These are phyloP conservation scores for Oegoconia quadripuncta DNA, from an alignment of 2,888 invertebrate species.

Conservation along the genomic window DNA sequence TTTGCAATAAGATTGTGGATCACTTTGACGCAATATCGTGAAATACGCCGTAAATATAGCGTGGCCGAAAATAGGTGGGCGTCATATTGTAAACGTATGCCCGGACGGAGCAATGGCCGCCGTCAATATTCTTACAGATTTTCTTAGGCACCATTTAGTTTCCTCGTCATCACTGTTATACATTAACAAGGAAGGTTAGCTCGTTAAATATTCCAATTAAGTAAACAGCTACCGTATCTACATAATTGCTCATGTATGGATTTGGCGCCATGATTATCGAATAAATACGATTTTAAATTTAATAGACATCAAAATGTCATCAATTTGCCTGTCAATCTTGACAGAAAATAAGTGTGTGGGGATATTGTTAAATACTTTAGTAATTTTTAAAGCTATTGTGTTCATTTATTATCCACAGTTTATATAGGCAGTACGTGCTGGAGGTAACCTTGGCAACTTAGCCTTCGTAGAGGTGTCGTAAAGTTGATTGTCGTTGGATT, in stretches of 20 bases:
- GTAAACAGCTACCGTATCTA: too few relatives aligned
- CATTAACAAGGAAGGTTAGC: too few relatives aligned
- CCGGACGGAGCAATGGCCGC: slow-evolving; percentile 56
- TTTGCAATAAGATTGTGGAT: slow-evolving; percentile 19
- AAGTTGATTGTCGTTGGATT: slow-evolving; percentile 39
- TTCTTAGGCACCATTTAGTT: not conserved
- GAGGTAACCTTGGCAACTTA: slow-evolving; percentile 29
- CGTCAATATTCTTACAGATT: slow-evolving; percentile 34
- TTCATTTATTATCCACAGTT: slow-evolving; percentile 4
- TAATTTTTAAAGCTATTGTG: too few relatives aligned
- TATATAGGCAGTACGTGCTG: slow-evolving; percentile 21
- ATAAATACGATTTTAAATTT: too few relatives aligned
- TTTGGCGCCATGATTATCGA: too few relatives aligned
- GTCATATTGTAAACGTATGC: slow-evolving; percentile 49
- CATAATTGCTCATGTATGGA: too few relatives aligned
- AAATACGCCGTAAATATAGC: slow-evolving; percentile 54
- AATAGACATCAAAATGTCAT: too few relatives aligned
- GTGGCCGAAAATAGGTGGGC: slow-evolving; percentile 63
- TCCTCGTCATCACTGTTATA: too few relatives aligned
- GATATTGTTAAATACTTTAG: too few relatives aligned
- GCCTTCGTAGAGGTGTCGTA: slow-evolving; percentile 40
- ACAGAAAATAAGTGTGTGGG: too few relatives aligned
- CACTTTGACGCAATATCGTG: slow-evolving; percentile 46
- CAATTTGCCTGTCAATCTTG: too few relatives aligned
- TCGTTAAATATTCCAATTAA: too few relatives aligned